Evolutionary conservation across 2,888 invertebrate species (phyloP).

Genomic region (Netelia fuscicornis): DNA sequence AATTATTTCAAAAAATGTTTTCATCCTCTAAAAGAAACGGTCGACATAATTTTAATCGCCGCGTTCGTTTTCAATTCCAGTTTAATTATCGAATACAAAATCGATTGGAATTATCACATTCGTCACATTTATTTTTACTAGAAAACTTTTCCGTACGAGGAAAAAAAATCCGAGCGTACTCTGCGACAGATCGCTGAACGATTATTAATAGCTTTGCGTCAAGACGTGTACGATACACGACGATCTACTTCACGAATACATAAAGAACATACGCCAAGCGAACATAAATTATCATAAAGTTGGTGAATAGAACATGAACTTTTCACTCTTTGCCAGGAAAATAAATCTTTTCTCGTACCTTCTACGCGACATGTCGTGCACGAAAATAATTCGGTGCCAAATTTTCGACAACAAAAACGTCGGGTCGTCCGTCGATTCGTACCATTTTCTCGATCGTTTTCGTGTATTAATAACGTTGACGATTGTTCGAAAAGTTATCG

Average conservation of each 20-base stretch:
- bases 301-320: conserved; percentile 10
- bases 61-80: no score
- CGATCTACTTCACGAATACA: background rate
- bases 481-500: no score
- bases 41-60: no score
- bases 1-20: no score
- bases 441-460: background rate
- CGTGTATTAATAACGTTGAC: conserved; percentile 11
- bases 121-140: background rate
- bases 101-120: no score
- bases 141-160: background rate
- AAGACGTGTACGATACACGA: background rate
- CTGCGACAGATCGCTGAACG: background rate
- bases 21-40: no score
- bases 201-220: conserved; percentile 45
- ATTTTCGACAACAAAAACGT: conserved; percentile 36
- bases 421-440: background rate
- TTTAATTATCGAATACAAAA: no score
- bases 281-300: conserved; percentile 47
- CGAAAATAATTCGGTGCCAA: conserved; percentile 23
- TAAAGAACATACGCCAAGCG: conserved; percentile 34
- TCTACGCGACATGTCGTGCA: background rate
- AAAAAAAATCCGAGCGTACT: background rate
- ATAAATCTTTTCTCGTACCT: background rate
- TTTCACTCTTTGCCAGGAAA: background rate